These are phyloP conservation scores for Ceyx margarethae DNA, from an alignment of 2,113 vertebrate genomes.

Conservation along the genomic window DNA sequence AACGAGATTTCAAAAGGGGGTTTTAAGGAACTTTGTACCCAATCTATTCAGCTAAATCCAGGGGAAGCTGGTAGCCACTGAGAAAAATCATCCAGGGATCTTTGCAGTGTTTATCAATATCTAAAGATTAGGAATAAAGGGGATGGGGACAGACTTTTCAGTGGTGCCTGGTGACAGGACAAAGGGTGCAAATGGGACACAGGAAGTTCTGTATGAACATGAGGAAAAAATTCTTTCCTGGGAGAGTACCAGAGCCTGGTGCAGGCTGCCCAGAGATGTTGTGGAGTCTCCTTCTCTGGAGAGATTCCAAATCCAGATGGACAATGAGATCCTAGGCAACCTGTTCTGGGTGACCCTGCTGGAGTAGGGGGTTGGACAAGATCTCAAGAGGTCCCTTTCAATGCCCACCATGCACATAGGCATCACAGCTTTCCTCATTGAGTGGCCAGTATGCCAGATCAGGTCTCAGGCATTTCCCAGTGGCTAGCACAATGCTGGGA, in stretches of 20 bases:
- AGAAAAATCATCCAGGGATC: not conserved
- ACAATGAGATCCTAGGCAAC: not conserved
- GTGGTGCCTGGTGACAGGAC: not conserved
- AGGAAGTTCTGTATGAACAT: not conserved
- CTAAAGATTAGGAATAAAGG: not conserved
- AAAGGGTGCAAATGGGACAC: not conserved
- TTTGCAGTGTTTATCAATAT: not conserved
- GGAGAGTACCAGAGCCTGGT: not conserved
- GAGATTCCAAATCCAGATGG: not conserved
- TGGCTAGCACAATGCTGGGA: not conserved
- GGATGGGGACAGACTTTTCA: not conserved
- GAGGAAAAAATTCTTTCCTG: not conserved
- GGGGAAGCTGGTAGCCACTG: not conserved
- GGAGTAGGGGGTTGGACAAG: not conserved
- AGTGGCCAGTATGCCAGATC: not conserved
- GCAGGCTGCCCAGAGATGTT: not conserved
- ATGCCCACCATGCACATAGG: not conserved
- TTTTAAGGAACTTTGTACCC: not conserved
- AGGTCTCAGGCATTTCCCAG: no score
- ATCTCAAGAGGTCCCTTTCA: not conserved
- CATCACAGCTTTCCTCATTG: not conserved
- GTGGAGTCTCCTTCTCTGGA: not conserved
- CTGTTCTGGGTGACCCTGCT: not conserved
- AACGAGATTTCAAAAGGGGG: not conserved
- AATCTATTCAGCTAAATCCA: not conserved